Evolutionary conservation across 2,113 vertebrate species (phyloP).

Genomic region (Mesocricetus auratus): DNA sequence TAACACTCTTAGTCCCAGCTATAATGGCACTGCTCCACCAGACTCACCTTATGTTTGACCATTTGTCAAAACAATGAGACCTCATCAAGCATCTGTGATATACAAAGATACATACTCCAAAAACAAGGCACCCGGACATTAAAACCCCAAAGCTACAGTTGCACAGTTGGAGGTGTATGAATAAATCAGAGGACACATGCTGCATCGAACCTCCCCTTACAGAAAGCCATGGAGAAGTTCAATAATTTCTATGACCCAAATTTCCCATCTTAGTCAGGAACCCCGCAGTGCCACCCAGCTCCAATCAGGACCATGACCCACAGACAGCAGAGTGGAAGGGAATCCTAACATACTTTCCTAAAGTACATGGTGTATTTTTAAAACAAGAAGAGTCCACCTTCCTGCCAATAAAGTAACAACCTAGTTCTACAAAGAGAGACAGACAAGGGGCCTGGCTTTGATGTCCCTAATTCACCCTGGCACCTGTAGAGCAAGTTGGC

Average conservation of each 20-base stretch:
- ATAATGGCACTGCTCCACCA: neutral
- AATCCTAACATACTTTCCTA: slow-evolving; percentile 21
- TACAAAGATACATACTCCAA: neutral
- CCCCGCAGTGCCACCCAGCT: neutral
- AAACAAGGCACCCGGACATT: slow-evolving; percentile 13
- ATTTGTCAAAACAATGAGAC: slow-evolving; percentile 16
- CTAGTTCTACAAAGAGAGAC: neutral
- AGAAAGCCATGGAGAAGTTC: slow-evolving; percentile 2
- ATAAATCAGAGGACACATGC: neutral
- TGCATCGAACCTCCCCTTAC: neutral
- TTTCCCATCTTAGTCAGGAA: slow-evolving; percentile 57
- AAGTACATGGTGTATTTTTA: neutral
- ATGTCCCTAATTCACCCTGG: neutral
- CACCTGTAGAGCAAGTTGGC: neutral
- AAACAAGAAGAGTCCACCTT: neutral
- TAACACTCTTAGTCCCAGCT: neutral
- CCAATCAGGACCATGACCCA: neutral
- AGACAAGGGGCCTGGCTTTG: neutral
- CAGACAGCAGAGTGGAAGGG: slow-evolving; percentile 32
- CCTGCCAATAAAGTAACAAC: slow-evolving; percentile 57
- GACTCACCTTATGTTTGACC: neutral
- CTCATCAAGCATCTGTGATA: neutral
- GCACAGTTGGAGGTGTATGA: neutral
- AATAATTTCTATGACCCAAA: neutral
- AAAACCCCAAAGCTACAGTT: neutral